Evolutionary conservation across 2,797 vertebrate genomes (phyloP).

Genomic region (Oreortyx pictus): DNA sequence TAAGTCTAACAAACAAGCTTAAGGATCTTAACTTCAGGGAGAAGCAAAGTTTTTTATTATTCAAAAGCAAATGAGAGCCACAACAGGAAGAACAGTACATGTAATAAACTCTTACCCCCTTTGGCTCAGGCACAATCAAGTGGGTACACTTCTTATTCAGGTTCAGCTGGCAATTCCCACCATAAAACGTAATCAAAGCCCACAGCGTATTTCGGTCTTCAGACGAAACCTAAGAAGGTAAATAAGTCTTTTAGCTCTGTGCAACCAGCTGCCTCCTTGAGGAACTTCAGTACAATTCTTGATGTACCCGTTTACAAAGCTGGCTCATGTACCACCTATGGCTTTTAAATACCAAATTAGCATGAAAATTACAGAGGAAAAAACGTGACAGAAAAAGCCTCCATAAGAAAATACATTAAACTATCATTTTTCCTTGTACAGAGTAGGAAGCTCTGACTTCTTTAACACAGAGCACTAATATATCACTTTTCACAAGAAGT

Average conservation of each 20-base stretch:
- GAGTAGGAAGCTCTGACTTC: background rate
- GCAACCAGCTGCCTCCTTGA: background rate
- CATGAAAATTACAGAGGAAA: background rate
- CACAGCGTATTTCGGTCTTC: constrained; percentile 92
- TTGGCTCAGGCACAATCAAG: constrained; percentile 93
- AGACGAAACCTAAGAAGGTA: constrained; percentile 82
- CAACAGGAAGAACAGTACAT: background rate
- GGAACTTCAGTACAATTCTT: background rate
- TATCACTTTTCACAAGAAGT: background rate
- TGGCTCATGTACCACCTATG: background rate
- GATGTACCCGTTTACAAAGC: background rate
- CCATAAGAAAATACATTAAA: background rate
- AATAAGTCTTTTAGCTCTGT: background rate
- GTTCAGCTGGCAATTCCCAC: constrained; percentile 93
- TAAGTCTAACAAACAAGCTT: background rate
- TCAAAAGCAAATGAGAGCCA: background rate
- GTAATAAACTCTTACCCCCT: constrained; percentile 87
- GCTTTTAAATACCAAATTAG: background rate
- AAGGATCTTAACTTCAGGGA: constrained; percentile 18
- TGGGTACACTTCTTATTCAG: constrained; percentile 96
- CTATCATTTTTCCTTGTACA: background rate
- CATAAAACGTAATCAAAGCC: constrained; percentile 95
- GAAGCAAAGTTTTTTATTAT: background rate
- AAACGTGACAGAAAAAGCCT: background rate
- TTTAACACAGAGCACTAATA: background rate